These are phyloP conservation scores for Herpailurus yagouaroundi DNA, from an alignment of 2,113 vertebrate genomes.

Conservation along the genomic window DNA sequence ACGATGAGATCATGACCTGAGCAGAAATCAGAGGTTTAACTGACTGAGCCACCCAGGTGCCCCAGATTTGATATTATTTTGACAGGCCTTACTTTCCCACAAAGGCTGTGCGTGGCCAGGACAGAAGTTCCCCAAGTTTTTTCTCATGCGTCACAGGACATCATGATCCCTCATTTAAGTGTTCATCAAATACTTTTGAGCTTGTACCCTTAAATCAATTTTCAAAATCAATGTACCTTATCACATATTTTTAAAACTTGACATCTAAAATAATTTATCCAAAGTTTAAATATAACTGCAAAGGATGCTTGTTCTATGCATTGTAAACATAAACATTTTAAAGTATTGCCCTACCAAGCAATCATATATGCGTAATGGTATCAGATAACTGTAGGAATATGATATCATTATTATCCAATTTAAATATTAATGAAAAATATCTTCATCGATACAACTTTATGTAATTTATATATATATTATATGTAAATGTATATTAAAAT, in stretches of 20 bases:
- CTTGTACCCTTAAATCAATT: background rate
- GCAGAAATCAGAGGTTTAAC: no score
- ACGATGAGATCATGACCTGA: no score
- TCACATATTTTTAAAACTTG: background rate
- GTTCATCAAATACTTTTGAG: background rate
- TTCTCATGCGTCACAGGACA: background rate
- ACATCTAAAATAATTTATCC: background rate
- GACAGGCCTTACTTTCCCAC: background rate
- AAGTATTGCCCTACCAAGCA: background rate
- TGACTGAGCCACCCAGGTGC: no score
- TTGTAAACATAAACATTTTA: background rate
- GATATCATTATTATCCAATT: background rate
- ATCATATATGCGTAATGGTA: background rate
- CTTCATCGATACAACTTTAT: background rate
- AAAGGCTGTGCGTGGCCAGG: background rate
- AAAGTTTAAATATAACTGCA: background rate
- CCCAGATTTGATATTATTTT: background rate
- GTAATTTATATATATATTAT: no score
- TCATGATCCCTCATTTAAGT: background rate
- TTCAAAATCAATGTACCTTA: background rate
- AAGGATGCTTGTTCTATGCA: background rate
- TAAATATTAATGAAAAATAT: background rate
- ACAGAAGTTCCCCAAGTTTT: background rate
- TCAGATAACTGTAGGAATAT: background rate
- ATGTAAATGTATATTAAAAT: no score